phyloP scores from a whole-genome alignment of 1,140 invertebrate species.

The Aphaenogaster floridana region DNA sequence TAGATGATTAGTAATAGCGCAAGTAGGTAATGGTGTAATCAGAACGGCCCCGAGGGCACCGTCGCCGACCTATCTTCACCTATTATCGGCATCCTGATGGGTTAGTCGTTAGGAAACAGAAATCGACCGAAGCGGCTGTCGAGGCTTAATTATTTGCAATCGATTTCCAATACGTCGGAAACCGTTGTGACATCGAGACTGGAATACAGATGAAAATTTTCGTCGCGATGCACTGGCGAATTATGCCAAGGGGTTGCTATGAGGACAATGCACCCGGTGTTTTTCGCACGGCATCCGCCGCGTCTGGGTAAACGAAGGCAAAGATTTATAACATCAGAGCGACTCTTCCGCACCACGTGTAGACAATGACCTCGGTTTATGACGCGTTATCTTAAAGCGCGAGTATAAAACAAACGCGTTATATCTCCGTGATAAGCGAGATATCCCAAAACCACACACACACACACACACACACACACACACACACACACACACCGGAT shows the following conservation, averaged over 20 bases:
- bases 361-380: slow-evolving; percentile 53
- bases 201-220: slow-evolving; percentile 18
- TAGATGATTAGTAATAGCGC: slow-evolving; percentile 45
- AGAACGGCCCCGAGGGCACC: slow-evolving; percentile 37
- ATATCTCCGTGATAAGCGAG: neutral
- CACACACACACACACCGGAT: no score
- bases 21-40: slow-evolving; percentile 67
- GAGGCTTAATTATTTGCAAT: slow-evolving; percentile 51
- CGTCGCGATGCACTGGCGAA: neutral
- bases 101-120: slow-evolving; percentile 43
- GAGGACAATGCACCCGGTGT: slow-evolving; percentile 12
- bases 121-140: slow-evolving; percentile 27
- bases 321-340: slow-evolving; percentile 40
- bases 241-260: neutral
- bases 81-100: slow-evolving; percentile 52
- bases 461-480: no score
- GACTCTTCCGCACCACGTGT: slow-evolving; percentile 44
- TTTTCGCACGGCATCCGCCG: neutral
- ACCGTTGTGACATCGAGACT: neutral
- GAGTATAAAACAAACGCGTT: slow-evolving; percentile 6
- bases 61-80: slow-evolving; percentile 53
- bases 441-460: neutral
- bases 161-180: slow-evolving; percentile 33
- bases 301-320: slow-evolving; percentile 46
- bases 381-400: slow-evolving; percentile 31